Evolutionary conservation across 2,888 invertebrate genomes (phyloP), one percentile per base, ranked within the genome.

Genomic region (Melieria picta): DNA sequence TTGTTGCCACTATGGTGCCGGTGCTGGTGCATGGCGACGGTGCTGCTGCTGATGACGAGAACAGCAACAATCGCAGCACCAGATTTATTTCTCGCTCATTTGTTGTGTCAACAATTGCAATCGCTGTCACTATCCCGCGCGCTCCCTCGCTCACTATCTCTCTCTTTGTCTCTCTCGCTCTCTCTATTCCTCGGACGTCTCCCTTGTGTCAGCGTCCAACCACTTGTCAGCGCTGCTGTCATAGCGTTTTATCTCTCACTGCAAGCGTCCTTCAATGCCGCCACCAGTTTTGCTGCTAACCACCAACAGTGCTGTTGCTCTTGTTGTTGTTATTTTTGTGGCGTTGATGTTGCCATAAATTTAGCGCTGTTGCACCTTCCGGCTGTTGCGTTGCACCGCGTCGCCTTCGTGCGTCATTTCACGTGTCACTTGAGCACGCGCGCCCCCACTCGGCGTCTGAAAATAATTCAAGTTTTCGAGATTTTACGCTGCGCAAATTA

Each of bases 281-380:
- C 7, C 7, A 11, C 52, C 52, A 52, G 13, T n/a, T 50, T 50
- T 11, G 52, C 52, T 52, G 5, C 11, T 52, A 13, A 13, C 52
- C n/a, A 30, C 30, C 30, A 2, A 3, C 30, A 30, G 30, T 30
- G 30, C 30, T 30, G 3, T 2, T 30, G 30, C 30, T 30, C 1
- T 30, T 30, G 30, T 30, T 30, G 30, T 30, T 30, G 30, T 30
- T 2, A 2, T 30, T 3, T 30, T 30, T 30, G 30, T 30, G 30
- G 30, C 52, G 13, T 52, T 11, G 30, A 48, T 42, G 65, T 68
- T 69, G 74, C 65, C 63, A 81, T 72, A 73, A 72, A 71, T 69
- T 75, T 65, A 56, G 71, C 71, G 64, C 64, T 71, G 78, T 78
- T 82, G 80, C 80, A 80, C 81, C 81, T 82, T 79, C 77, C 70